phyloP scores from a whole-genome alignment of 2,888 invertebrate genomes.

The Cryptocephalus primarius region DNA sequence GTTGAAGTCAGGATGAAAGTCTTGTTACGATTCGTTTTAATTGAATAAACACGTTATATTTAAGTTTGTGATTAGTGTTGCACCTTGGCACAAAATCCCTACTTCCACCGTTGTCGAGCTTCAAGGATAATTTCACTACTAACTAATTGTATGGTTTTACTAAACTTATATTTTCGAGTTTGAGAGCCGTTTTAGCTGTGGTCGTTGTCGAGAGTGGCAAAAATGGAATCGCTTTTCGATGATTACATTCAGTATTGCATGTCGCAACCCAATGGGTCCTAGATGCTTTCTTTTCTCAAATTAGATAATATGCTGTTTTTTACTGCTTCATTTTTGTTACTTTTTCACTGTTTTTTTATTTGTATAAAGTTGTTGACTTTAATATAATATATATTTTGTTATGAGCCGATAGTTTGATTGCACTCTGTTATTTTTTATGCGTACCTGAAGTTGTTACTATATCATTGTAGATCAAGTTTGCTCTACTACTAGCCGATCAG shows the following conservation, averaged over 20 bases:
- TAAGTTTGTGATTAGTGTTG: too few relatives aligned
- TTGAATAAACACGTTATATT: too few relatives aligned
- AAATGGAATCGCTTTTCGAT: too few relatives aligned
- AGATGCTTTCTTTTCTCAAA: conserved; percentile 32
- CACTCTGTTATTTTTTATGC: conserved; percentile 23
- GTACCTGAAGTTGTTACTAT: conserved; percentile 30
- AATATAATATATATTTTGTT: conserved; percentile 51
- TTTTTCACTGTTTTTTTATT: conserved; percentile 37
- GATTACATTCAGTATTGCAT: conserved; percentile 16
- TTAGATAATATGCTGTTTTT: conserved; percentile 27
- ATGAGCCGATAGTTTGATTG: conserved; percentile 29
- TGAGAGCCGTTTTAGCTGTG: too few relatives aligned
- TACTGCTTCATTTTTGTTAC: conserved; percentile 32
- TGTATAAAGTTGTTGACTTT: conserved; percentile 39
- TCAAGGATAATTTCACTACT: too few relatives aligned
- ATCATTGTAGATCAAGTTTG: conserved; percentile 21
- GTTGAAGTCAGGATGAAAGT: too few relatives aligned
- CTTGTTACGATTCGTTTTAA: too few relatives aligned
- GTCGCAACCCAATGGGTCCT: conserved; percentile 29
- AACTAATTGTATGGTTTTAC: too few relatives aligned
- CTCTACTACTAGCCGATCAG: conserved; percentile 17
- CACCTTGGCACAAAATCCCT: too few relatives aligned
- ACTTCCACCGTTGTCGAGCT: too few relatives aligned
- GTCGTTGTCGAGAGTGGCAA: too few relatives aligned
- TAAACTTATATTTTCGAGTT: too few relatives aligned